Conservation (phyloP, 2,113 vertebrate species). For the Cathartes aura region DNA sequence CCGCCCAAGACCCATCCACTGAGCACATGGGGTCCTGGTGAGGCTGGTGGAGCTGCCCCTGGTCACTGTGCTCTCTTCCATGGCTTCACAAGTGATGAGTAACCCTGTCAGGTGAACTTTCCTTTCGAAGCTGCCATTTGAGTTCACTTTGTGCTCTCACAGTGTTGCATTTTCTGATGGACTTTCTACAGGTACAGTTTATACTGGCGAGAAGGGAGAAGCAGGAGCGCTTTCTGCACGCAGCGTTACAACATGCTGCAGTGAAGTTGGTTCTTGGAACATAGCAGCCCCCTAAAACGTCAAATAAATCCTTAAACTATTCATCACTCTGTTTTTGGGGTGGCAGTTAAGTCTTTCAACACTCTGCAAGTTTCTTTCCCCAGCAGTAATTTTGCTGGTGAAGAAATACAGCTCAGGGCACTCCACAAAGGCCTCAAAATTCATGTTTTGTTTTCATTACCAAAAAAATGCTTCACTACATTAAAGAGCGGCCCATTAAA, state of each 20-base stretch:
- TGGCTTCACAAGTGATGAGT: background rate
- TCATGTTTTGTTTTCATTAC: conserved; percentile 62
- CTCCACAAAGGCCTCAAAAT: conserved; percentile 36
- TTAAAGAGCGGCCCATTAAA: conserved; percentile 23
- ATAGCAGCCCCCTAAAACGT: conserved; percentile 46
- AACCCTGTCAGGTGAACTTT: background rate
- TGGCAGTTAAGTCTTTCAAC: conserved; percentile 69
- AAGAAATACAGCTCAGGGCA: conserved; percentile 63
- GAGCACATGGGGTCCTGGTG: accelerated
- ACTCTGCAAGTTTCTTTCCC: conserved; percentile 45
- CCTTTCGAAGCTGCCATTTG: background rate
- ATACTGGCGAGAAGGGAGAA: background rate
- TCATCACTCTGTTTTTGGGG: conserved; percentile 68
- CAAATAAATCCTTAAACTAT: conserved; percentile 64
- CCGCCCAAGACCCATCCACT: background rate
- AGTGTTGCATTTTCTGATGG: background rate
- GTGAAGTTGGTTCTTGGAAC: conserved; percentile 11
- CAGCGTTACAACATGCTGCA: background rate
- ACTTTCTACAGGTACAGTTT: background rate
- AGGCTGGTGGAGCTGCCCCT: background rate
- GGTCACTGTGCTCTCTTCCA: background rate
- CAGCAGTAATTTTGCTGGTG: conserved; percentile 33
- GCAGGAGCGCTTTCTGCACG: background rate
- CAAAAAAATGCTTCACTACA: conserved; percentile 4
- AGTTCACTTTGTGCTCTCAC: background rate